These are phyloP conservation scores for Parochlus steinenii DNA, from an alignment of 2,888 invertebrate genomes.

Conservation along the genomic window DNA sequence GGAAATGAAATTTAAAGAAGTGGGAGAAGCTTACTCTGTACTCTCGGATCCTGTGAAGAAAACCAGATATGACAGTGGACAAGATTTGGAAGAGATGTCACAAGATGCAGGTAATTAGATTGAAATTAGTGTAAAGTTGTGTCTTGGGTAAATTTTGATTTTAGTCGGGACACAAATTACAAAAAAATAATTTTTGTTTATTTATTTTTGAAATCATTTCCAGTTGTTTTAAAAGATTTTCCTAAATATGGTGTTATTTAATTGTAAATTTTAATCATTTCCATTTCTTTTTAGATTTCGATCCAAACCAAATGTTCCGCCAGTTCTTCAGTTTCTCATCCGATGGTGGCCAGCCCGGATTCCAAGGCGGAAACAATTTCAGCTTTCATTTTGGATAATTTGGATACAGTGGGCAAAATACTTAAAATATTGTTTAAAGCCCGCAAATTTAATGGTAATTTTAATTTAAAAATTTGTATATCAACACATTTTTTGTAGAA, in stretches of 20 bases:
- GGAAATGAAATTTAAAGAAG: slow-evolving; percentile 86
- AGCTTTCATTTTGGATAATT: slow-evolving; percentile 56
- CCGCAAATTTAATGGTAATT: too few species aligned
- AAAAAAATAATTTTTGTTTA: slow-evolving; percentile 5
- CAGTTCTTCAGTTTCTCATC: slow-evolving; percentile 54
- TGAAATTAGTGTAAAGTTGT: not conserved
- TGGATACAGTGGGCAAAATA: too few species aligned
- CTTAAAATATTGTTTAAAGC: too few species aligned
- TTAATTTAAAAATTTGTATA: too few species aligned
- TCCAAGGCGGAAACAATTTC: slow-evolving; percentile 38
- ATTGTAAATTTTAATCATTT: not conserved
- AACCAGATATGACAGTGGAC: slow-evolving; percentile 77
- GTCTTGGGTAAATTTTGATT: not conserved
- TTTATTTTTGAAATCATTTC: slow-evolving; percentile 12
- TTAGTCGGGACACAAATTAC: slow-evolving; percentile 1
- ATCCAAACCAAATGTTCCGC: slow-evolving; percentile 73
- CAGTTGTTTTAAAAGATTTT: slow-evolving; percentile 1
- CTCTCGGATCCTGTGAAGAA: slow-evolving; percentile 84
- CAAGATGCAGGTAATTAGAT: slow-evolving; percentile 35
- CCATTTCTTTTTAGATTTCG: slow-evolving; percentile 45
- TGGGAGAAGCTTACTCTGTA: slow-evolving; percentile 89
- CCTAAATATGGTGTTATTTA: slow-evolving; percentile 2
- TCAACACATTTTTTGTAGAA: too few species aligned
- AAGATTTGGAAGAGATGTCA: slow-evolving; percentile 70
- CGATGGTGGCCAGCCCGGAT: slow-evolving; percentile 36